Base-by-base conservation (phyloP, 2,888 invertebrate genomes). In the Chalcosyrphus nemorum region DNA sequence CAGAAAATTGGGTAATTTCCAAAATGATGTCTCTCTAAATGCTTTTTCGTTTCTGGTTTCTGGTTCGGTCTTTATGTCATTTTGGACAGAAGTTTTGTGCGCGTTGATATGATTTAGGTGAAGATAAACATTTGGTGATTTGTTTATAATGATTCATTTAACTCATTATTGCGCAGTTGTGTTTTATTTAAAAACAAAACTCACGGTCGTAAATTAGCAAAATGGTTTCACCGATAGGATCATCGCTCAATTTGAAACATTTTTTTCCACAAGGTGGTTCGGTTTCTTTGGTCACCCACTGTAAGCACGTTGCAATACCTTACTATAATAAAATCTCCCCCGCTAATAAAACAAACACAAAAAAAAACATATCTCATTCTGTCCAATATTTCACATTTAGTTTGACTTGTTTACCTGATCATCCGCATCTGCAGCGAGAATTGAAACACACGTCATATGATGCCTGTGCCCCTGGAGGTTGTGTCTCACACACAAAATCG, bases 1-100 rank as follows among this genome's bases (percentile, higher is more conserved):
- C 50, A 35, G 71, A 81, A 76, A 81, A 76, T 81, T 81, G 71
- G 65, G 59, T 65, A 76, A 76, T 81, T 70, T 74, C 47, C 47
- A 32, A 65, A 72, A 71, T 27, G 7, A 54, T 54, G 45, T 56
- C 17, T 13, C 24, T 57, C 6, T 27, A 38, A 54, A 70, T 5
- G 7, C 5, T 15, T 19, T 6, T 65, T 72, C 19, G 57, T 17
- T 29, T 27, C 27, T 5, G 29, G 32, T 32, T 5, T 21, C n/a
- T n/a, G 45, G 21, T 24, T 6, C 17, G 27, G 41, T 32, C 24
- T 63, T 29, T n/a, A 43, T 57, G 41, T 32, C 65, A 43, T 65
- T 70, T 56, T 43, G 35, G 50, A 32, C 47, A 65, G 24, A 5
- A 29, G 29, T 74, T 61, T 21, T n/a, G 52, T n/a, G 4, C 41